Evolutionary conservation across 2,113 vertebrate species (phyloP), one percentile per base, ranked within the genome.

Genomic region (Leptobrachium leishanense): DNA sequence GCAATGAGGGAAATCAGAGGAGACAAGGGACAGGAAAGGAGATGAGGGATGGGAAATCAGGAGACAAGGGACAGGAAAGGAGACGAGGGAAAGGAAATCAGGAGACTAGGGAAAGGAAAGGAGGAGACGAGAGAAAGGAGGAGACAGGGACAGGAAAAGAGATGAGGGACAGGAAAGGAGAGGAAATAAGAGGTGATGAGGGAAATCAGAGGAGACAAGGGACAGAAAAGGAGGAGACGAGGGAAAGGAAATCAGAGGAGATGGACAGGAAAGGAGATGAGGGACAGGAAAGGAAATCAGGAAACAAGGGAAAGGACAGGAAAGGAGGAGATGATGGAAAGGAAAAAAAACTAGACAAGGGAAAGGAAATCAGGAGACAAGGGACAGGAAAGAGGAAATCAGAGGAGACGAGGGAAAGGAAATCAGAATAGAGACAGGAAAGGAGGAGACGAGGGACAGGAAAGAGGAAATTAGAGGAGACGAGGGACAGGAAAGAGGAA

Each of bases 281-380:
- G 44, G 8, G 8, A 46, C 20, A 31, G 31, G 63, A 65, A 7
- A 31, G 63, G 83, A 57, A 92, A 93, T 81, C 93, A 92, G 93
- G 91, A 93, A 80, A 46, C 44, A 46, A 46, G 8, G n/a, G n/a
- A n/a, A n/a, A 31, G 20, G n/a, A n/a, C n/a, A n/a, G 8, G 44
- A 46, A 46, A 46, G 44, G 44, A 46, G 8, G 44, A 46, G 44
- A 3, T 5, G 44, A 46, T 46, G 3, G n/a, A 46, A 46, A 46
- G 3, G 44, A 46, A 46, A 3, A 46, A 46, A 8, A 46, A 46
- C 3, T 8, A 46, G 44, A 3, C 44, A 46, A 46, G 44, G 8
- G 8, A 46, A 46, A 46, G 3, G 44, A 46, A 8, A 8, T 3
- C 44, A 46, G 44, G 44, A 5, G n/a, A n/a, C n/a, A n/a, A n/a